Evolutionary conservation across 1,140 invertebrate genomes (phyloP).

Genomic region (Temnothorax longispinosus): DNA sequence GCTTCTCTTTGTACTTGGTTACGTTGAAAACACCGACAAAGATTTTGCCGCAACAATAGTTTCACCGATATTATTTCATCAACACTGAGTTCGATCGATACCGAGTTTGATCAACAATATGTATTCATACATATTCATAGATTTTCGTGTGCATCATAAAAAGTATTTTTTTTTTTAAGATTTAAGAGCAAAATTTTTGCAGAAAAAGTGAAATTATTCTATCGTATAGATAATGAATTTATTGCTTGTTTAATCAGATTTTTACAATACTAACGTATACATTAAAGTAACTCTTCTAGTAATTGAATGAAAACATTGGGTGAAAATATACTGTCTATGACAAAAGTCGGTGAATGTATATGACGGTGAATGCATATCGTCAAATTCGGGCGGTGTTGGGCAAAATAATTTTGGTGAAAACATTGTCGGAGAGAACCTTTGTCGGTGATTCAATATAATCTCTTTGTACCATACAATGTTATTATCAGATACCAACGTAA

Average conservation of each 20-base stretch:
- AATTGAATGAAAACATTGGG: neutral
- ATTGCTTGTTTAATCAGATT: neutral
- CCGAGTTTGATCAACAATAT: neutral
- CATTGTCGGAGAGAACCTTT: conserved; percentile 8
- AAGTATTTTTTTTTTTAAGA: neutral
- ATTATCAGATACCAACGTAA: conserved; percentile 27
- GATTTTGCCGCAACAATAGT: neutral
- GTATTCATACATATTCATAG: neutral
- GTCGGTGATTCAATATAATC: conserved; percentile 34
- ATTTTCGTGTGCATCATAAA: neutral
- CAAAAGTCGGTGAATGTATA: neutral
- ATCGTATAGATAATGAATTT: neutral
- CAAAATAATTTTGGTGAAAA: conserved; percentile 24
- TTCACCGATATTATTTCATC: neutral
- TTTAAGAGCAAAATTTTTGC: neutral
- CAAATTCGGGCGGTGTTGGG: neutral
- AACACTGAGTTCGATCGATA: neutral
- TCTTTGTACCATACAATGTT: conserved; percentile 2
- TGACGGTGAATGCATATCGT: neutral
- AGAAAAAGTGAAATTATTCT: neutral
- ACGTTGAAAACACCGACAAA: conserved; percentile 8
- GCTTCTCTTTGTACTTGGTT: neutral
- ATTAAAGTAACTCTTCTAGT: neutral
- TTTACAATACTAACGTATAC: neutral
- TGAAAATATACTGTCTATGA: neutral